A percentile compares a stretch with the other conserved stretches of the same genome.
Conservation (phyloP, 2,113 vertebrate genomes). For the Solea senegalensis region DNA sequence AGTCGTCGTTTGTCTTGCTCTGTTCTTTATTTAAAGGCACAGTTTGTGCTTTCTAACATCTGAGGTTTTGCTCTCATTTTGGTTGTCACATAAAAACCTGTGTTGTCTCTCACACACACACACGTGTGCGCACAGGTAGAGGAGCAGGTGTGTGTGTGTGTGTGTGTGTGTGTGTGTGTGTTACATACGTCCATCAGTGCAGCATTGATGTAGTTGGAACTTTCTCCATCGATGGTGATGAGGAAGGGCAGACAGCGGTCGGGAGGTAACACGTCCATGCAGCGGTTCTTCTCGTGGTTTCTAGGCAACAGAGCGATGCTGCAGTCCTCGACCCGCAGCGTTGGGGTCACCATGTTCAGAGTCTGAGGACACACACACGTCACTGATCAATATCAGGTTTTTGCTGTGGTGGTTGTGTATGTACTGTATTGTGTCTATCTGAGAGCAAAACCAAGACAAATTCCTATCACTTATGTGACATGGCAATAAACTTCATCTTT, state of each 20-base stretch:
- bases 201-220: slow-evolving; percentile 97
- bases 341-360: slow-evolving; percentile 95
- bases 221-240: slow-evolving; percentile 96
- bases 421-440: too few species aligned
- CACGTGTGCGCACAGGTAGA: too few species aligned
- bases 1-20: neutral
- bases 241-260: slow-evolving; percentile 97
- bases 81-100: neutral
- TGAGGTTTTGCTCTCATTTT: too few species aligned
- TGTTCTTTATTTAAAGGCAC: neutral
- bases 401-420: too few species aligned
- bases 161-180: neutral
- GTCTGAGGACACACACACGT: slow-evolving; percentile 79
- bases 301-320: slow-evolving; percentile 93
- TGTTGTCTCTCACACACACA: too few species aligned
- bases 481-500: too few species aligned
- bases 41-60: neutral
- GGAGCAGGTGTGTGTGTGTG: too few species aligned
- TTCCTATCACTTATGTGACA: too few species aligned
- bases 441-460: too few species aligned
- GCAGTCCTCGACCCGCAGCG: slow-evolving; percentile 94
- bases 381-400: neutral
- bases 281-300: slow-evolving; percentile 97
- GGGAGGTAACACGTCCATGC: slow-evolving; percentile 94
- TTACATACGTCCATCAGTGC: slow-evolving; percentile 94